A percentile compares a stretch with the other conserved stretches of the same genome.
These are phyloP conservation scores for Enteromius paludinosus DNA, from an alignment of 2,797 vertebrate genomes.

Conservation along the genomic window DNA sequence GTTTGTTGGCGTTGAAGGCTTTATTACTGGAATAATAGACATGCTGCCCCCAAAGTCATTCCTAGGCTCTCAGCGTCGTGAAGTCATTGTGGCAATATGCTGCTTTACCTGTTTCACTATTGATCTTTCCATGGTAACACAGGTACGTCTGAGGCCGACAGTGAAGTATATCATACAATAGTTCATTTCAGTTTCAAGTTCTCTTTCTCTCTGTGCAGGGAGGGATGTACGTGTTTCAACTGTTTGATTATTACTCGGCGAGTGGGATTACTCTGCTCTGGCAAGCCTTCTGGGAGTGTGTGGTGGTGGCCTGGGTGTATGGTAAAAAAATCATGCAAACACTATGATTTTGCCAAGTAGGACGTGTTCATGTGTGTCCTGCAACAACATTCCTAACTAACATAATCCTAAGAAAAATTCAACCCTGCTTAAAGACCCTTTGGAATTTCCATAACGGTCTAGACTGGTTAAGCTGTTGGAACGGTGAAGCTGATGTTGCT, in stretches of 20 bases:
- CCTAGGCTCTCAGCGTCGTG: constrained; percentile 77
- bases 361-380: not conserved
- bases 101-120: constrained; percentile 84
- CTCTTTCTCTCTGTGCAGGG: constrained; percentile 70
- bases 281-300: constrained; percentile 88
- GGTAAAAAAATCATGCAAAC: constrained; percentile 73
- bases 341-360: not conserved
- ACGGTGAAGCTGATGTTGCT: not conserved
- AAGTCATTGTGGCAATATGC: constrained; percentile 83
- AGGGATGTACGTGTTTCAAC: constrained; percentile 87
- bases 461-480: not conserved
- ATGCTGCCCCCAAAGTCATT: constrained; percentile 82
- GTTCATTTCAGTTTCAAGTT: not conserved
- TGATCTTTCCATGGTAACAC: constrained; percentile 86
- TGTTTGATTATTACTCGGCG: constrained; percentile 88
- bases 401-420: constrained; percentile 12
- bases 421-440: not conserved
- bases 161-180: not conserved
- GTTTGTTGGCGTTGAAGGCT: constrained; percentile 87
- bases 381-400: constrained; percentile 14
- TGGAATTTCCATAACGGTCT: not conserved
- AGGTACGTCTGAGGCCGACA: constrained; percentile 70
- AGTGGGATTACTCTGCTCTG: constrained; percentile 85
- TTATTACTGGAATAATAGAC: constrained; percentile 86
- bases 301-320: constrained; percentile 86